phyloP scores from a whole-genome alignment of 2,888 invertebrate species.

The Eugnorisma glareosa region DNA sequence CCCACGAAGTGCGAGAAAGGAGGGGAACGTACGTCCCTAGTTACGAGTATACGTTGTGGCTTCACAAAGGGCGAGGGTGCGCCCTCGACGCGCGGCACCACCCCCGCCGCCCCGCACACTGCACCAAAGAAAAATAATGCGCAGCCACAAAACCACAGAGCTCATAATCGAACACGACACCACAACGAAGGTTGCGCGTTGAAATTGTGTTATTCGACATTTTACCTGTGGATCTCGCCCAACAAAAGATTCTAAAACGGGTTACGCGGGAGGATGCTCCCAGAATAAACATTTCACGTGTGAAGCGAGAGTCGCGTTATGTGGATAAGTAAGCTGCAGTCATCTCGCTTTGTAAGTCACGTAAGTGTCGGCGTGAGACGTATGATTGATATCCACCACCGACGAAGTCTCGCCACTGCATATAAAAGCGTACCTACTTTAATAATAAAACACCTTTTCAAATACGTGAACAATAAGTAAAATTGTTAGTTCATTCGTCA shows the following conservation, averaged over 20 bases:
- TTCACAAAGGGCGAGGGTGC: constrained; percentile 82
- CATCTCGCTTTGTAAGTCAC: constrained; percentile 69
- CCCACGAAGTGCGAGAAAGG: constrained; percentile 75
- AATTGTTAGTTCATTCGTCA: constrained; percentile 80
- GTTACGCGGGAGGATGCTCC: constrained; percentile 75
- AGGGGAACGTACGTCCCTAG: constrained; percentile 77
- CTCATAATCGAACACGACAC: constrained; percentile 69
- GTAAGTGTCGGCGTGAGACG: constrained; percentile 70
- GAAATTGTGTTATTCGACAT: constrained; percentile 79
- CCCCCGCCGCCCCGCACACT: constrained; percentile 69
- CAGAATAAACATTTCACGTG: constrained; percentile 77
- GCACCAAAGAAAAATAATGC: constrained; percentile 69
- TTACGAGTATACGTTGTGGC: constrained; percentile 76
- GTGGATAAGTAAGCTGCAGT: constrained; percentile 68
- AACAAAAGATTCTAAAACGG: constrained; percentile 81
- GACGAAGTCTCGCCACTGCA: constrained; percentile 63
- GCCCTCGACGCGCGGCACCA: constrained; percentile 76
- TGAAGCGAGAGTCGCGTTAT: constrained; percentile 70
- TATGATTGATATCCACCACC: constrained; percentile 75
- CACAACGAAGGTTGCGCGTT: constrained; percentile 66
- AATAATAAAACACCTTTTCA: constrained; percentile 71
- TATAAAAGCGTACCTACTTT: constrained; percentile 67
- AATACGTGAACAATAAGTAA: constrained; percentile 72
- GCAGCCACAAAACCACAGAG: constrained; percentile 69
- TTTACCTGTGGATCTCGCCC: constrained; percentile 79